Percentiles rank a stretch among this genome's conserved stretches.
Conservation (phyloP, 1,140 invertebrate species). For the Pachyrhynchus sulphureomaculatus region DNA sequence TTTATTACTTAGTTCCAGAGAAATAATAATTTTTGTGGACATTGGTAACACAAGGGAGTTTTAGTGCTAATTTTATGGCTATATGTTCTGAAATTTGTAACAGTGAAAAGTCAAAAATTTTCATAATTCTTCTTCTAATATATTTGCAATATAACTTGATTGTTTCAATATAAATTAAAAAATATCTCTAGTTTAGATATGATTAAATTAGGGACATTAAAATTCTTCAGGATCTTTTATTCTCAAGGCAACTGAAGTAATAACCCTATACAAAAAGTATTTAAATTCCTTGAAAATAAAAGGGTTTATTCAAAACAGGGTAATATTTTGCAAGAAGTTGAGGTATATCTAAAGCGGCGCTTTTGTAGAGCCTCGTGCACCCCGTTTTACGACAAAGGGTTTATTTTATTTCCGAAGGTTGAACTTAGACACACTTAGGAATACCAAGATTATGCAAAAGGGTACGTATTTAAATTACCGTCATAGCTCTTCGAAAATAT, state of each 20-base stretch:
- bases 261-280: conserved; percentile 6
- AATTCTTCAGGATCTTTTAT: too few species aligned
- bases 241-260: too few species aligned
- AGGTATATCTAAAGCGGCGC: conserved; percentile 45
- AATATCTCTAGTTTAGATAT: neutral
- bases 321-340: conserved; percentile 38
- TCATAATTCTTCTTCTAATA: neutral
- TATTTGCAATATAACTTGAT: neutral
- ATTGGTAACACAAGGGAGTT: too few species aligned
- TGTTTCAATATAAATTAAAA: neutral
- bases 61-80: too few species aligned
- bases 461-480: conserved; percentile 27
- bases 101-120: too few species aligned
- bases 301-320: conserved; percentile 17
- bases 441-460: conserved; percentile 42
- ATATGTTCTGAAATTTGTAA: too few species aligned
- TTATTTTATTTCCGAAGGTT: conserved; percentile 48
- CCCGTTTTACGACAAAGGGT: conserved; percentile 42
- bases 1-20: too few species aligned
- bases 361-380: conserved; percentile 42
- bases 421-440: conserved; percentile 44
- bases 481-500: conserved; percentile 19
- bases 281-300: conserved; percentile 11
- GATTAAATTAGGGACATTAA: too few species aligned
- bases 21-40: too few species aligned